These are phyloP conservation scores for Myodes glareolus DNA, from an alignment of 2,113 vertebrate genomes.

Conservation along the genomic window DNA sequence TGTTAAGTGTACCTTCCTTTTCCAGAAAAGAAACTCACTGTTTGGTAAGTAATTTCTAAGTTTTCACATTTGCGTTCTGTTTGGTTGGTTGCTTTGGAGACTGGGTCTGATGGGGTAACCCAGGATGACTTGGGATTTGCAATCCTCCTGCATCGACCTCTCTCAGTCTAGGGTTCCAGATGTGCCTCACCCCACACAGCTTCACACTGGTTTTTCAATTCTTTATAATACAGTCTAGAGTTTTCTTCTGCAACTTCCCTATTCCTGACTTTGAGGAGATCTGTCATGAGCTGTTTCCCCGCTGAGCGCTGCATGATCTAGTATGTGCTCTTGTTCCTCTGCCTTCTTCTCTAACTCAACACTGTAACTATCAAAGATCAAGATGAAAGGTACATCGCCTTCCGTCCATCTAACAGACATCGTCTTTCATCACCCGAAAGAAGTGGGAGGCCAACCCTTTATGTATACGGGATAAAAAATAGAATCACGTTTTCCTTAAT, in stretches of 20 bases:
- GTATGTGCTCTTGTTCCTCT: background rate
- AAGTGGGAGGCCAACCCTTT: background rate
- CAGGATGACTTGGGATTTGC: background rate
- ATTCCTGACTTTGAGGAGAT: background rate
- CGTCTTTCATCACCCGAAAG: conserved; percentile 52
- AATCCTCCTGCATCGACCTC: background rate
- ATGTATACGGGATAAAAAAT: conserved; percentile 57
- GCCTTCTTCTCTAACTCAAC: conserved; percentile 46
- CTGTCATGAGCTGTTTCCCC: background rate
- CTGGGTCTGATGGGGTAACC: background rate
- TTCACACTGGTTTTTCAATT: background rate
- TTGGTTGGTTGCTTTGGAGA: background rate
- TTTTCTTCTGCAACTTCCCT: background rate
- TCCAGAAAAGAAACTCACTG: background rate
- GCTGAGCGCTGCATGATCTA: background rate
- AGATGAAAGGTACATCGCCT: conserved; percentile 9
- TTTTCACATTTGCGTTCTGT: background rate
- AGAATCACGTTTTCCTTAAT: conserved; percentile 61
- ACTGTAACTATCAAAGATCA: background rate
- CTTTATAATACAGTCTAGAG: background rate
- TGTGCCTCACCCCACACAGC: too few relatives aligned
- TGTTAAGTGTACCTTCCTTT: background rate
- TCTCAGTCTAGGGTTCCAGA: background rate
- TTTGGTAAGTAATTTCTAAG: conserved; percentile 21
- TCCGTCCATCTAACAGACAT: background rate